Evolutionary conservation across 2,797 vertebrate genomes (phyloP), one percentile per base, ranked within the genome.

Genomic region (Huso huso): DNA sequence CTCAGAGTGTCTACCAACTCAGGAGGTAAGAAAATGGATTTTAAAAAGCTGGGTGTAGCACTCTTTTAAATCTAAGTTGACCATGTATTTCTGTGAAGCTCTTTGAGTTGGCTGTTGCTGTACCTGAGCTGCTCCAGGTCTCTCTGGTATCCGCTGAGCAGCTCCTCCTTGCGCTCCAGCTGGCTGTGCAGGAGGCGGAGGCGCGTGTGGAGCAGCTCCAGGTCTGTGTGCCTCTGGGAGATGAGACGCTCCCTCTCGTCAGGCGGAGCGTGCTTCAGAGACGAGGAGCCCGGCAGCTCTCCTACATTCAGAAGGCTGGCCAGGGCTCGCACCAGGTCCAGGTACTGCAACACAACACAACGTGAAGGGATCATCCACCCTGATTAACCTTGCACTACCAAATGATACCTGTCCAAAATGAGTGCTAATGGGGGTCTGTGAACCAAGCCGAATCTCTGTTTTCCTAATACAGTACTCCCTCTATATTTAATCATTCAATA

Each of bases 81-180:
- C 23, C 23, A 3, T 37, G 23, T 37, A 4, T 4, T 37, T 3
- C 4, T 3, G 23, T 37, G 23, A 37, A 37, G 23, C 4, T 1
- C 53, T 37, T 37, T 37, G 23, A 55, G 53, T 55, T 10, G 53
- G 53, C 2, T 58, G 7, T 58, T 10, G 11, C 15, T 10, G 9
- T 82, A 92, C 90, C 89, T 89, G 73, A 89, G 79, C 63, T 81
- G 77, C 12, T 87, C 73, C 0, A 78, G 0, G 23, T 78, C 82
- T 64, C 10, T 71, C 66, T 88, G 73, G 0, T 78, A 85, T 3
- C 74, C 80, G 59, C 72, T 72, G 67, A 91, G 63, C 52, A 83
- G 73, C 63, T 81, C 72, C 63, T 89, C 88, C 67, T 84, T 89
- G 49, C 81, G 79, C 70, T 87, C 76, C 57, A 84, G 83, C 62